These are phyloP conservation scores for Characodon lateralis DNA, from an alignment of 2,797 vertebrate genomes.

Conservation along the genomic window DNA sequence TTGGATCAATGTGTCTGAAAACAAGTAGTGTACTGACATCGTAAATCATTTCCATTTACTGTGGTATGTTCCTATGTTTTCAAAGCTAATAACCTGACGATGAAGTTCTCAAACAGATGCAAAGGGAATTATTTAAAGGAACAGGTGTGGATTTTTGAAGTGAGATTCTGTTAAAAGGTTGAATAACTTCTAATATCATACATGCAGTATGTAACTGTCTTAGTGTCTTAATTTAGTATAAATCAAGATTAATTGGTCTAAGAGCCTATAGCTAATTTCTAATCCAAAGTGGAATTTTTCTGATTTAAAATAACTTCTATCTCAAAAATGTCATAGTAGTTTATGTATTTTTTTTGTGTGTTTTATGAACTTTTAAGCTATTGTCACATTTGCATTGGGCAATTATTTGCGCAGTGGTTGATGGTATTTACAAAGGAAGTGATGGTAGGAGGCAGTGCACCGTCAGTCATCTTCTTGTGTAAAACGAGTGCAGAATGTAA, in stretches of 20 bases:
- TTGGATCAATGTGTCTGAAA: constrained; percentile 64
- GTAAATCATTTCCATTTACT: constrained; percentile 64
- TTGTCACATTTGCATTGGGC: neutral
- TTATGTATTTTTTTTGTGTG: neutral
- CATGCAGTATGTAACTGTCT: neutral
- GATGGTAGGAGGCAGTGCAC: neutral
- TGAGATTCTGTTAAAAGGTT: neutral
- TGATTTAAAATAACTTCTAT: neutral
- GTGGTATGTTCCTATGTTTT: constrained; percentile 61
- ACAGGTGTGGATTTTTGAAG: neutral
- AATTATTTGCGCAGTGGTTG: neutral
- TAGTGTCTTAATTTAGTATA: neutral
- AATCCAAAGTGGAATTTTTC: neutral
- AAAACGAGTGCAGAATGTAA: neutral
- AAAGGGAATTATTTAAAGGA: constrained; percentile 51
- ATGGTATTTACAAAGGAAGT: neutral
- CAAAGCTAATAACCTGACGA: constrained; percentile 46
- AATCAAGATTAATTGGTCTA: neutral
- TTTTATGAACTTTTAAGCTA: neutral
- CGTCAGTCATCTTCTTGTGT: neutral
- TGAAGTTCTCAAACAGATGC: constrained; percentile 51
- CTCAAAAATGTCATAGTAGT: neutral
- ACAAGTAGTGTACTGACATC: constrained; percentile 64
- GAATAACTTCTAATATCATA: neutral
- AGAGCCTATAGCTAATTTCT: neutral